Conservation (phyloP, 2,113 vertebrate species). For the Pelobates fuscus region DNA sequence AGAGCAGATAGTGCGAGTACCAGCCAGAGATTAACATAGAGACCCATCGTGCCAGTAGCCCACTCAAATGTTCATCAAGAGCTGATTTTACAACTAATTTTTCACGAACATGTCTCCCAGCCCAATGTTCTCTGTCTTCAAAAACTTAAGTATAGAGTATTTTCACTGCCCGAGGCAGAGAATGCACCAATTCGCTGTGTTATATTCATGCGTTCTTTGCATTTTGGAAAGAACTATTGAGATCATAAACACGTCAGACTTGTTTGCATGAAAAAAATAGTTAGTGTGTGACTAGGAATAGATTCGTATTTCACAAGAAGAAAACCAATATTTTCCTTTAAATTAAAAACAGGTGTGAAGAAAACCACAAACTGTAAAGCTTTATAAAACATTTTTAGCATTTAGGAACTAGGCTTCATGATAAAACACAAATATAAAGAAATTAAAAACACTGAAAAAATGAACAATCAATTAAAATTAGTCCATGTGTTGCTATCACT, state of each 20-base stretch:
- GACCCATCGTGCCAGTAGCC: slow-evolving; percentile 5
- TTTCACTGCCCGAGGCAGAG: slow-evolving; percentile 7
- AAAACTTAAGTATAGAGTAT: not conserved
- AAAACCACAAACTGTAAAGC: too few relatives aligned
- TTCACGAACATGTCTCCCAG: not conserved
- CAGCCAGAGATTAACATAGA: slow-evolving; percentile 9
- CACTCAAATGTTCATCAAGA: not conserved
- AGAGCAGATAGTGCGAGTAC: not conserved
- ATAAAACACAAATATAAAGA: too few relatives aligned
- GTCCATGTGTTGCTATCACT: too few relatives aligned
- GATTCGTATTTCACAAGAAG: too few relatives aligned
- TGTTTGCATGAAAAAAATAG: not conserved
- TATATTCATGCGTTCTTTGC: slow-evolving; percentile 10
- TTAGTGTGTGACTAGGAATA: too few relatives aligned
- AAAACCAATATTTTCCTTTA: too few relatives aligned
- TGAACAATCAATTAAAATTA: too few relatives aligned
- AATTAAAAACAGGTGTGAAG: too few relatives aligned
- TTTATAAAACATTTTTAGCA: too few relatives aligned
- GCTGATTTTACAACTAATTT: not conserved
- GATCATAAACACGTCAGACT: slow-evolving; percentile 24
- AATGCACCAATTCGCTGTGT: not conserved
- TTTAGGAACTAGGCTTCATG: too few relatives aligned
- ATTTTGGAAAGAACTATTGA: slow-evolving; percentile 19
- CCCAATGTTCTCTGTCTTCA: not conserved
- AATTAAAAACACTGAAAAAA: too few relatives aligned